Evolutionary conservation across 2,113 vertebrate genomes (phyloP).

Genomic region (Myodes glareolus): DNA sequence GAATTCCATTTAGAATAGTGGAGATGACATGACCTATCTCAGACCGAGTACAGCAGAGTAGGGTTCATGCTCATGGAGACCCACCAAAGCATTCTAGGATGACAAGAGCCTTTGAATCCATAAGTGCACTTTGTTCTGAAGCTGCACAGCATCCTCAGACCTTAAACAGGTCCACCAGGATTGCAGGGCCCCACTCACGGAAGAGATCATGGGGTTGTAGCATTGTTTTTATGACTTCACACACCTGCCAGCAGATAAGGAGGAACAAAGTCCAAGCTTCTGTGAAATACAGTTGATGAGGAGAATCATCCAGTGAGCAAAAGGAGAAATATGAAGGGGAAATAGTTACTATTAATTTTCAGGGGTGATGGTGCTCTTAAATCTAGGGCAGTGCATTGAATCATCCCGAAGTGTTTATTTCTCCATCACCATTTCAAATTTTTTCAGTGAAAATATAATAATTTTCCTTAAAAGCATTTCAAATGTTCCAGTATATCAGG

Average conservation of each 20-base stretch:
- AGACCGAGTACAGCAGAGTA: not conserved
- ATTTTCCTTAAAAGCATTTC: conserved; percentile 38
- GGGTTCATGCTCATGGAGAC: not conserved
- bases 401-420: conserved; percentile 52
- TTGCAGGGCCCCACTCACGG: not conserved
- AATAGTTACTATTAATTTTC: conserved; percentile 34
- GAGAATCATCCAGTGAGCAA: not conserved
- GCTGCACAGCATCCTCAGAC: not conserved
- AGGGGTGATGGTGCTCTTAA: not conserved
- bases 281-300: not conserved
- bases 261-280: conserved; percentile 4
- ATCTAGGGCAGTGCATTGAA: conserved; percentile 18
- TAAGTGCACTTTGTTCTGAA: not conserved
- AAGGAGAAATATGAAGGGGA: not conserved
- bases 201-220: conserved; percentile 53
- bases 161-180: not conserved
- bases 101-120: not conserved
- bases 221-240: conserved; percentile 49
- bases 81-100: not conserved
- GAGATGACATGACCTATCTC: not conserved
- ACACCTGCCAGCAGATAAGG: conserved; percentile 40
- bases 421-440: conserved; percentile 5
- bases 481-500: not conserved
- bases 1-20: not conserved
- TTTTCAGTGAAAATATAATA: conserved; percentile 27